Evolutionary conservation across 2,113 vertebrate genomes (phyloP).

Genomic region (Tympanuchus pallidicinctus): DNA sequence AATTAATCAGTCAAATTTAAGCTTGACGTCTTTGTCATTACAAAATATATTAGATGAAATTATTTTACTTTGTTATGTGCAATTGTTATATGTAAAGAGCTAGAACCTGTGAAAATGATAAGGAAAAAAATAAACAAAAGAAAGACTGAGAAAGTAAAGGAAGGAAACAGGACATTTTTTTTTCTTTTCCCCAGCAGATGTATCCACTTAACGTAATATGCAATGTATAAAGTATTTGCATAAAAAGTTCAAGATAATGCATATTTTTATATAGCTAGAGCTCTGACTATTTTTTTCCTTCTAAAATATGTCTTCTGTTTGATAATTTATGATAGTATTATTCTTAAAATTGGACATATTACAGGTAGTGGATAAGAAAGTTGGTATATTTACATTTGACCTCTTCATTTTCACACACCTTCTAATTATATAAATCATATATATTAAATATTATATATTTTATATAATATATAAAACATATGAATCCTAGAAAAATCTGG

Average conservation of each 20-base stretch:
- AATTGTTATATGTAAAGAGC: background rate
- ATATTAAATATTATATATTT: too few species aligned
- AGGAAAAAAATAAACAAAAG: background rate
- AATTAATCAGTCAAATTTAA: background rate
- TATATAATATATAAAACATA: too few species aligned
- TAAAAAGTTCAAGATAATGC: background rate
- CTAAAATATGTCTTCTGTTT: background rate
- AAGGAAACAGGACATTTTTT: background rate
- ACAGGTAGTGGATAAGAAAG: background rate
- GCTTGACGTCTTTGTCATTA: too few species aligned
- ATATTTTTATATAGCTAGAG: background rate
- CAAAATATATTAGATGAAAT: background rate
- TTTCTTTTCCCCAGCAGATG: too few species aligned
- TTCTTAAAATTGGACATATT: background rate
- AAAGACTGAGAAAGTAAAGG: background rate
- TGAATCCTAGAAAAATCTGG: background rate
- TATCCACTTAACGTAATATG: too few species aligned
- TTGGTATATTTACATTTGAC: background rate
- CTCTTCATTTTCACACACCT: background rate
- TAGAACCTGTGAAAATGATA: background rate
- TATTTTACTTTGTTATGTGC: background rate
- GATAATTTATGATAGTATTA: background rate
- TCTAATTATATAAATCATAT: background rate
- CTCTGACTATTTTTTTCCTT: rapidly evolving
- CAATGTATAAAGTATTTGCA: background rate